These are phyloP conservation scores for Orussus abietinus DNA, from an alignment of 1,140 invertebrate genomes.

Conservation along the genomic window DNA sequence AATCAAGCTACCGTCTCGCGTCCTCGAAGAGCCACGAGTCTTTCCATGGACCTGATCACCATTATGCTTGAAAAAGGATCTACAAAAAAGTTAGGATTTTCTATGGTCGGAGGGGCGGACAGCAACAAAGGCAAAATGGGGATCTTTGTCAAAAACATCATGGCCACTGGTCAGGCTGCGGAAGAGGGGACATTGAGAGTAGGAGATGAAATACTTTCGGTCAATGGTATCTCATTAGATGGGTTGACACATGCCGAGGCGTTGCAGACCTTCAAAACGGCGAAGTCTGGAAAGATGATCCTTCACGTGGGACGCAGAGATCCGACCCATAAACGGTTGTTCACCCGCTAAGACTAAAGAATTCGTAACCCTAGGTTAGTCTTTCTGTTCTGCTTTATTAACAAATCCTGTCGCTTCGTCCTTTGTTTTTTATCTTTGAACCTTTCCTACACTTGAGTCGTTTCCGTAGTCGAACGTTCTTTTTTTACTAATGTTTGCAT, in stretches of 20 bases:
- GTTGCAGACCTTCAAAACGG: constrained; percentile 61
- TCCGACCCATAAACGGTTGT: constrained; percentile 46
- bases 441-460: not conserved
- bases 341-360: constrained; percentile 24
- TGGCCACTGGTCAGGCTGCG: constrained; percentile 64
- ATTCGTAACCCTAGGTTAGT: constrained; percentile 36
- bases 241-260: constrained; percentile 65
- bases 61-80: constrained; percentile 59
- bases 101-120: constrained; percentile 70
- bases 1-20: constrained; percentile 11
- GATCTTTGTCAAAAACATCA: constrained; percentile 71
- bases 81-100: constrained; percentile 67
- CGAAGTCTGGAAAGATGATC: constrained; percentile 62
- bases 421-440: not conserved
- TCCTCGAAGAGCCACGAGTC: constrained; percentile 31
- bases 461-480: constrained; percentile 4
- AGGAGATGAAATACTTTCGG: constrained; percentile 64
- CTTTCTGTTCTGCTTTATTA: constrained; percentile 34
- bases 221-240: constrained; percentile 60
- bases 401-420: constrained; percentile 11
- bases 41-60: constrained; percentile 40
- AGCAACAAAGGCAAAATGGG: constrained; percentile 66
- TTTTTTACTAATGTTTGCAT: constrained; percentile 7
- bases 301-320: constrained; percentile 58
- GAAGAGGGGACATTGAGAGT: constrained; percentile 61